Evolutionary conservation across 2,888 invertebrate species (phyloP), one percentile per base, ranked within the genome.

Genomic region (Parnassius glacialis): DNA sequence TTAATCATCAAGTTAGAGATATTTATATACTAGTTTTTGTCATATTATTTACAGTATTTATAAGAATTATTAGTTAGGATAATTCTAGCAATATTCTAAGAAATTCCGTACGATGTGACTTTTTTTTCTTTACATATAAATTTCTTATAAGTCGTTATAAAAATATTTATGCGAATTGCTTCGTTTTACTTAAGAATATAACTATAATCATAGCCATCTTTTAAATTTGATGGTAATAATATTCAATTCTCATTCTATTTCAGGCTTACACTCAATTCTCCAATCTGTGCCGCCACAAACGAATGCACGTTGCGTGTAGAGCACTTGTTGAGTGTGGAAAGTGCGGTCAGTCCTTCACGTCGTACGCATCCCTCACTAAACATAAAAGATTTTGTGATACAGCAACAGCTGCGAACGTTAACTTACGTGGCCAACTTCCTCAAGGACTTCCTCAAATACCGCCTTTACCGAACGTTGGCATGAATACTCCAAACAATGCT

Each of bases 231-330:
- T 34, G 34, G 34, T 34, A 13, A 13, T 48, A 48, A 13, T 3
- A 48, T 13, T 12, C n/a, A 47, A 43, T 10, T 12, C 12, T 51
- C 13, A 12, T 58, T 62, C 41, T 61, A 68, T 93, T 93, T 34
- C 93, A 94, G 94, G 96, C 98, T 10, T 99, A 99, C 92, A 99
- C 99, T 3, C 99, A 99, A 92, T 99, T 99, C 88, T 99, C 99
- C 48, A 99, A 99, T 86, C 93, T 99, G 78, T 99, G 99, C 83
- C 96, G 99, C n/a, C 99, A 99, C 92, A 98, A 98, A 82, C 97
- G 99, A 63, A 99, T 99, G 98, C 99, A 99, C 93, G 95, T 96
- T 60, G 96, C 97, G 81, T 99, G 99, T 85, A 96, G 98, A 75
- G 96, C 96, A 87, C 95, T 96, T 80, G 97, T 97, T 79, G 98